Percentiles rank a stretch among this genome's conserved stretches.
Conservation (phyloP, 1,140 invertebrate species). For the Sitobion miscanthi region DNA sequence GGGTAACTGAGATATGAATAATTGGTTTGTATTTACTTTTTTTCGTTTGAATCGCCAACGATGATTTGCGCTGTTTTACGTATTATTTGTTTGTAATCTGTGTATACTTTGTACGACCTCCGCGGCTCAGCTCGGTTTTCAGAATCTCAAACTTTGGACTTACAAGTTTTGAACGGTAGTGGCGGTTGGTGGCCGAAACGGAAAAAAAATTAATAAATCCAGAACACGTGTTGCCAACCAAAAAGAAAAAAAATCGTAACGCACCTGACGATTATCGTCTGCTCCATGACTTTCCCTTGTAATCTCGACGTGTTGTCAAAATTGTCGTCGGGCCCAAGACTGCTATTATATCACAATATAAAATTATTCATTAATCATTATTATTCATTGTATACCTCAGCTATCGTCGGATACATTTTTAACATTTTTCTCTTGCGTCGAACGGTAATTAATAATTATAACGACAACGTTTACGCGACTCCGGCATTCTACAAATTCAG, state of each 20-base stretch:
- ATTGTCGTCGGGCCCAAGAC: conserved; percentile 1
- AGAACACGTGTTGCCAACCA: neutral
- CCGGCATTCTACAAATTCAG: neutral
- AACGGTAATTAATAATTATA: conserved; percentile 7
- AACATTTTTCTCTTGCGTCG: neutral
- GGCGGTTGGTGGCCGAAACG: neutral
- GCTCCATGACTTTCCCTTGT: neutral
- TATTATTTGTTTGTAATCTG: neutral
- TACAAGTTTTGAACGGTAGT: neutral
- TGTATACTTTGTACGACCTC: too few species aligned
- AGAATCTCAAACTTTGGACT: neutral
- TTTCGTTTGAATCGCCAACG: neutral
- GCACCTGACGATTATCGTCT: neutral
- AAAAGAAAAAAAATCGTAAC: neutral
- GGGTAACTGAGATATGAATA: neutral
- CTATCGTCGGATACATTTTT: neutral
- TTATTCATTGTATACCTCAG: neutral
- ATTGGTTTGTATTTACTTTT: neutral
- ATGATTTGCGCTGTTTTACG: neutral
- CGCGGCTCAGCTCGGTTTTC: neutral
- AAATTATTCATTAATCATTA: neutral
- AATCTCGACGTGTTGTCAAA: conserved; percentile 46
- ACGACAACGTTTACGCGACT: neutral
- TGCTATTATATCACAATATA: conserved; percentile 4
- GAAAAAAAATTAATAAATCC: neutral